Evolutionary conservation across 2,888 invertebrate species (phyloP), one percentile per base, ranked within the genome.

Genomic region (Heteromurus nitidus): DNA sequence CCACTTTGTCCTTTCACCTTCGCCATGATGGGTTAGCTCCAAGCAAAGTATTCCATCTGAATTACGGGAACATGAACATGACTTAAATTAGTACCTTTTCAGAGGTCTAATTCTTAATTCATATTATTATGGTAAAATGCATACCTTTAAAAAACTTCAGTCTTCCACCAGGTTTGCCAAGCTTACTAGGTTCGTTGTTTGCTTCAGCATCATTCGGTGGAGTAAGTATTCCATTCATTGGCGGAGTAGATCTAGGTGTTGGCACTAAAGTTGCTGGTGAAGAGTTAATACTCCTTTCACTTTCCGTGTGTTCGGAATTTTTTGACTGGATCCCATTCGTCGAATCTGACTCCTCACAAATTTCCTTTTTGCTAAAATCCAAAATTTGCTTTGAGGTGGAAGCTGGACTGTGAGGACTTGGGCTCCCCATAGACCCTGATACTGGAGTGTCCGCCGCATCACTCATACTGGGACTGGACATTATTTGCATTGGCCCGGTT

Each of bases 21-120:
- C 92, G 50, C 93, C 92, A 47, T 86, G 82, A 88, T 94, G 92
- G 81, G 93, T 93, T 91, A 96, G 89, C 90, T 96, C 96, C 91
- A 96, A 90, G 88, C 96, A 95, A 89, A 96, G 95, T 90, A 96
- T 95, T 84, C 96, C 96, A 94, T 96, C 96, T 95, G 90, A 24
- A 31, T n/a, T n/a, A n/a, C 50, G 2, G 13, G 36, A 60, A 64
- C 20, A 22, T 5, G 24, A 3, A n/a, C 60, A 70, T 42, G 53
- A 24, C n/a, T 85, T 62, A n/a, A 30, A 62, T 42, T 30, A 60
- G 65, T 62, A 42, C n/a, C 47, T 18, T 50, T 13, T 44, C 20
- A 42, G 65, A 58, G 47, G 22, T 3, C 31, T 60, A 53, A 55
- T 85, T 65, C 64, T 62, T 62, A 74, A 75, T 36, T 36, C 36